Evolutionary conservation across 2,113 vertebrate genomes (phyloP).

Genomic region (Charina bottae): DNA sequence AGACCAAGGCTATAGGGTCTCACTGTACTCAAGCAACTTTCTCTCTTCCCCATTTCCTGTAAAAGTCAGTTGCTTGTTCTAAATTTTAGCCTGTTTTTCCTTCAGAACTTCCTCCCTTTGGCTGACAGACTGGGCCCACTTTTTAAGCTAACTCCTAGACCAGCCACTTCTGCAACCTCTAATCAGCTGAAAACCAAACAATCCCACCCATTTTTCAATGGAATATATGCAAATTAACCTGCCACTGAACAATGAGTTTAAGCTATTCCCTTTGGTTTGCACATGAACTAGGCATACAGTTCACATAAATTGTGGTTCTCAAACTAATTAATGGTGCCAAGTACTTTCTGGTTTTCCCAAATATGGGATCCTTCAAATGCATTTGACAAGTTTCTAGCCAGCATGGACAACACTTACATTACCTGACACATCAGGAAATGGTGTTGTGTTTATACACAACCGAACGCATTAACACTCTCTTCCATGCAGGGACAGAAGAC

Average conservation of each 20-base stretch:
- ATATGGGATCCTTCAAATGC: neutral
- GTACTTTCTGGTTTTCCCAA: neutral
- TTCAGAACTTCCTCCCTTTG: neutral
- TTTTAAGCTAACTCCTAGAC: neutral
- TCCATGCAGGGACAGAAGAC: neutral
- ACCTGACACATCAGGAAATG: neutral
- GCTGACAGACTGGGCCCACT: neutral
- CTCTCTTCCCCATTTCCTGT: neutral
- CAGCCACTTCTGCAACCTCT: neutral
- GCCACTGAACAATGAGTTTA: neutral
- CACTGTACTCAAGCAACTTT: neutral
- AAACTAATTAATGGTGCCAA: neutral
- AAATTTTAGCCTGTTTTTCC: neutral
- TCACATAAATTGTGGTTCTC: neutral
- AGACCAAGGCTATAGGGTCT: neutral
- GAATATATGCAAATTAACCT: neutral
- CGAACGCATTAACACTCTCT: neutral
- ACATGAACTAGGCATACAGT: neutral
- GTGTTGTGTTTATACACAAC: neutral
- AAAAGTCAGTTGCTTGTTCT: neutral
- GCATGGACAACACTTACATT: neutral
- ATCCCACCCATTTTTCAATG: neutral
- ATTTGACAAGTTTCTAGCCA: neutral
- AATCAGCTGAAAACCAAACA: neutral
- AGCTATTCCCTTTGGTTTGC: neutral